Evolutionary conservation across 2,797 vertebrate genomes (phyloP).

Genomic region (Parotocinclus haroldoi): DNA sequence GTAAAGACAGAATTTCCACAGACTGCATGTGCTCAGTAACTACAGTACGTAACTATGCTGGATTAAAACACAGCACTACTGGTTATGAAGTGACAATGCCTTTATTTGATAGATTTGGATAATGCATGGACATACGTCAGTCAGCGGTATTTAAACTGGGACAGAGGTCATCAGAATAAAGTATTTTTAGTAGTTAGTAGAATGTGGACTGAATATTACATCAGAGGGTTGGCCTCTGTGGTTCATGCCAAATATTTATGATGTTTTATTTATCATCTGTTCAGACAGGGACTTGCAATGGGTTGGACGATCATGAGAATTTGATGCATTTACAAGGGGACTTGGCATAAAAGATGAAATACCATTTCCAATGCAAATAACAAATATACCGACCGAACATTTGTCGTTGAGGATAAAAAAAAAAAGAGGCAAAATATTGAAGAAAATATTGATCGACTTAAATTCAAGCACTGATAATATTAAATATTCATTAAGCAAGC

Average conservation of each 20-base stretch:
- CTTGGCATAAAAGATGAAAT: no score
- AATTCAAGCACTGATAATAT: constrained; percentile 29
- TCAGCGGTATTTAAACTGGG: no score
- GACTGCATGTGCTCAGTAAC: no score
- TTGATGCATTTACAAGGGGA: no score
- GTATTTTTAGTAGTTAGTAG: not conserved
- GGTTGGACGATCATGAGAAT: no score
- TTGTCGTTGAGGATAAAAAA: not conserved
- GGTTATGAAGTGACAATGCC: not conserved
- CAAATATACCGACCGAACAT: constrained; percentile 9
- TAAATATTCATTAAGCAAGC: constrained; percentile 24
- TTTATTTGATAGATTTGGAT: constrained; percentile 36
- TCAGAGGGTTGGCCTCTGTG: not conserved
- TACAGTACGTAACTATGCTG: no score
- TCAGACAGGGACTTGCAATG: no score
- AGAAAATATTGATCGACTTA: constrained; percentile 12
- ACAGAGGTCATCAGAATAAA: no score
- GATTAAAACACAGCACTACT: no score
- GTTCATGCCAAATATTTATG: no score
- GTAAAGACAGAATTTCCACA: no score
- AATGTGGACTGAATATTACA: constrained; percentile 24
- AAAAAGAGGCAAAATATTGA: constrained; percentile 5
- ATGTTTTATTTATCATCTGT: no score
- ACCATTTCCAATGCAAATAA: not conserved
- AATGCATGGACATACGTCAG: constrained; percentile 1